Base-by-base conservation (phyloP, 2,888 invertebrate genomes). In the Watsonalla cultraria region DNA sequence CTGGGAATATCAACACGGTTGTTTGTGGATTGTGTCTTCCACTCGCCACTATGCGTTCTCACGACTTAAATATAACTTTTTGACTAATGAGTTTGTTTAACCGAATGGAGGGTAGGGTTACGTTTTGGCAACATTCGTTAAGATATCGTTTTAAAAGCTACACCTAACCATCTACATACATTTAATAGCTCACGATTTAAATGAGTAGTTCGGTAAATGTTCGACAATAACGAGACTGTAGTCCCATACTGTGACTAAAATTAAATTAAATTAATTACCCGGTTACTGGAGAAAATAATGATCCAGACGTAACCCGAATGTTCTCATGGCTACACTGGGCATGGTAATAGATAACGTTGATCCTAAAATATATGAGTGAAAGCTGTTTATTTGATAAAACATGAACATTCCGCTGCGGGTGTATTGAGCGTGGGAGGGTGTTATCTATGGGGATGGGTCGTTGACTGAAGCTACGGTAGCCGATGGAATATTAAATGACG, bases 401-500 rank as follows among this genome's bases (percentile, higher is more conserved):
- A 34, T 24, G n/a, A 49, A 8, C 46, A 15, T 15, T 46, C 39
- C 39, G 37, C n/a, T 71, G 72, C 55, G 55, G 60, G 56, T 59
- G 68, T 59, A 68, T 68, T 66, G 65, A 57, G 72, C 65, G 75
- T 74, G 66, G 72, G 72, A 71, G 63, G 72, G 67, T 66, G 66
- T 60, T 63, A 76, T 79, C 76, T 76, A 67, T 67, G 68, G 63
- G 59, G 62, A 71, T 72, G 70, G 75, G 72, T 75, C 76, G 67
- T 70, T 74, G 77, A 73, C 74, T 72, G 67, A 33, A 46, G 53
- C 7, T 58, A 57, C 56, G 65, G 57, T 58, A 62, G 61, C 54
- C 61, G 58, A 67, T 64, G 67, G 64, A 69, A 72, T 72, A 68
- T 68, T 69, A 62, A 62, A 68, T 67, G 62, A 64, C 66, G 62